A percentile compares a stretch with the other conserved stretches of the same genome.
Evolutionary conservation across 2,113 vertebrate genomes (phyloP).

Genomic region (Corythaixoides concolor): DNA sequence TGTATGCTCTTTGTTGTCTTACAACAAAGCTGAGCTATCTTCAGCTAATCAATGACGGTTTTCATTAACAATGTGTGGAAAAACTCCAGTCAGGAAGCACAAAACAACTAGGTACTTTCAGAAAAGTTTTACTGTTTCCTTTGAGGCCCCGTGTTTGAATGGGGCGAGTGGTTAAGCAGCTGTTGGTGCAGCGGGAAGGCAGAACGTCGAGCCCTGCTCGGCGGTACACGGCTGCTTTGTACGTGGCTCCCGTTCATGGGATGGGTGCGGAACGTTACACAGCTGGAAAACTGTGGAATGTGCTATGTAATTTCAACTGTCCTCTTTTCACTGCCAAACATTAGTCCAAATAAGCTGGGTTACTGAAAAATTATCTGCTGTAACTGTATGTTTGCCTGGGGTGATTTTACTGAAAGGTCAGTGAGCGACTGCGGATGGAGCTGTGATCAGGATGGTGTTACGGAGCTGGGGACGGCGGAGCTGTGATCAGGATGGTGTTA

Average conservation of each 20-base stretch:
- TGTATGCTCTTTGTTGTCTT: not conserved
- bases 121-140: not conserved
- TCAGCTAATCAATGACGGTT: not conserved
- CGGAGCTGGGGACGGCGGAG: fast-evolving
- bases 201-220: not conserved
- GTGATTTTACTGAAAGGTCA: not conserved
- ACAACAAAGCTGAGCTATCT: not conserved
- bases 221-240: not conserved
- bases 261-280: not conserved
- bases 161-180: not conserved
- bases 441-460: not conserved
- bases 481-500: not conserved
- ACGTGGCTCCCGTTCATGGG: fast-evolving
- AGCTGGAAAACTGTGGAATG: not conserved
- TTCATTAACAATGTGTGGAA: not conserved
- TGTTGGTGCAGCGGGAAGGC: not conserved
- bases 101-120: not conserved
- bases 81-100: not conserved
- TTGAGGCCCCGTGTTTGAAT: not conserved
- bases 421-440: not conserved
- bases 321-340: not conserved
- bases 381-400: not conserved
- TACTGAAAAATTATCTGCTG: not conserved
- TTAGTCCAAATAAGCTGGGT: not conserved
- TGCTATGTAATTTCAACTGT: not conserved